Evolutionary conservation across 2,113 vertebrate genomes (phyloP), one percentile per base, ranked within the genome.

Genomic region (Lonchura striata): DNA sequence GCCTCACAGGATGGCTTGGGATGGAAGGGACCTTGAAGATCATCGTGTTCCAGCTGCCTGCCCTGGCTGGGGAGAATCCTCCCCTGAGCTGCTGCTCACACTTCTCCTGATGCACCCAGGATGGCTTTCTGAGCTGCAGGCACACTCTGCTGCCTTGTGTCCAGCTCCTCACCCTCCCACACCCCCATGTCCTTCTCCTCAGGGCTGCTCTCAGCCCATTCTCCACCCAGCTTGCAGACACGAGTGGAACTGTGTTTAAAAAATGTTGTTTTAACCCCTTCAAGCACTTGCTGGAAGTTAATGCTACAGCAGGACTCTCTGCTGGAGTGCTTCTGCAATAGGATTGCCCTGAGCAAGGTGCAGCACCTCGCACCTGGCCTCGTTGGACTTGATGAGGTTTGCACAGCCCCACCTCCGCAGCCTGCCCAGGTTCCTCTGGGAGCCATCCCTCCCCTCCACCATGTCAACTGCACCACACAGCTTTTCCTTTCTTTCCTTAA

Each of bases 341-440:
- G 42, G 35, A 25, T 14, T 59, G 33, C 53, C 46, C 27, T 30
- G 14, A 9, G 14, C 44, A 33, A 37, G 27, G 25, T 7, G 50
- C 70, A 57, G 70, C 50, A 5, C 35, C 7, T 42, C 22, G 46
- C 22, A 12, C 53, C 60, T 12, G 33, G 63, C 63, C 63, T 37
- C 0, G 1, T 2, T 37, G 53, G 5, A 33, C 14, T 44, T 11
- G 6, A 2, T 8, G 37, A 60, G 17, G 27, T 52, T 37, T 35
- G 25, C 33, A 22, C 11, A 31, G 46, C 6, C 15, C 3, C 21
- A 8, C 4, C 46, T 42, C 53, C 52, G 44, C 37, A 50, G 52
- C 71, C 60, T 25, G 13, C 0, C 31, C 16, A 35, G 37, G 44
- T 7, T 25, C 83, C 37, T 68, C 53, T 44, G 46, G 37, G 3